These are phyloP conservation scores for Trypoxylon attenuatum DNA, from an alignment of 2,888 invertebrate genomes.

Conservation along the genomic window DNA sequence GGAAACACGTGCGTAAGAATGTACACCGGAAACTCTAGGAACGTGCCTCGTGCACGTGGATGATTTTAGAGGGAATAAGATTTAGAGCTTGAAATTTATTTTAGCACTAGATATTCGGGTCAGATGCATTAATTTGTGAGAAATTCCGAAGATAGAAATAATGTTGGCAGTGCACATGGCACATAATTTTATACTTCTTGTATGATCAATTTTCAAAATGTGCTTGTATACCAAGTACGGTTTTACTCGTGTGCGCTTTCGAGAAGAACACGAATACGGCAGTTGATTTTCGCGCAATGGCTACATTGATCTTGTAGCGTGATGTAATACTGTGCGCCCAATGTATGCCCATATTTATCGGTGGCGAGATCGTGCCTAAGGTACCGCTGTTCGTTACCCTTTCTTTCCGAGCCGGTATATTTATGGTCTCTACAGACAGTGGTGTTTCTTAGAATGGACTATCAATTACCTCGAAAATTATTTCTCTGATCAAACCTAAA, in stretches of 20 bases:
- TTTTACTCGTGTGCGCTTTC: not conserved
- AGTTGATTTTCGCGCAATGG: not conserved
- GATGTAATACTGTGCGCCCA: slow-evolving; percentile 27
- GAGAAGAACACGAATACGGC: not conserved
- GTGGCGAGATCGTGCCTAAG: not conserved
- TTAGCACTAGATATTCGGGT: too few species aligned
- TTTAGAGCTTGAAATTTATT: too few species aligned
- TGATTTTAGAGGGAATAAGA: too few species aligned
- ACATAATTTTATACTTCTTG: not conserved
- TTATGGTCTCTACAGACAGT: too few species aligned
- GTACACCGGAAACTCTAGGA: not conserved
- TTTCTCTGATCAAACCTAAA: too few species aligned
- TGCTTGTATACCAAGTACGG: not conserved
- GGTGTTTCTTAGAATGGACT: too few species aligned
- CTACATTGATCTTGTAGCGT: slow-evolving; percentile 18
- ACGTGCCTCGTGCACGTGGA: not conserved
- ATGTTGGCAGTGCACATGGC: not conserved
- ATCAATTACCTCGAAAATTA: too few species aligned
- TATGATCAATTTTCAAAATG: too few species aligned
- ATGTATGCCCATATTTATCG: slow-evolving; percentile 42
- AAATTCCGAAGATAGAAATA: too few species aligned
- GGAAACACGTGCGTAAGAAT: not conserved
- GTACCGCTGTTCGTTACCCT: too few species aligned
- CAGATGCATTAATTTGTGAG: too few species aligned
- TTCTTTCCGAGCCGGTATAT: too few species aligned